Evolutionary conservation across 1,140 invertebrate species (phyloP).

Genomic region (Eupristina koningsbergeri): DNA sequence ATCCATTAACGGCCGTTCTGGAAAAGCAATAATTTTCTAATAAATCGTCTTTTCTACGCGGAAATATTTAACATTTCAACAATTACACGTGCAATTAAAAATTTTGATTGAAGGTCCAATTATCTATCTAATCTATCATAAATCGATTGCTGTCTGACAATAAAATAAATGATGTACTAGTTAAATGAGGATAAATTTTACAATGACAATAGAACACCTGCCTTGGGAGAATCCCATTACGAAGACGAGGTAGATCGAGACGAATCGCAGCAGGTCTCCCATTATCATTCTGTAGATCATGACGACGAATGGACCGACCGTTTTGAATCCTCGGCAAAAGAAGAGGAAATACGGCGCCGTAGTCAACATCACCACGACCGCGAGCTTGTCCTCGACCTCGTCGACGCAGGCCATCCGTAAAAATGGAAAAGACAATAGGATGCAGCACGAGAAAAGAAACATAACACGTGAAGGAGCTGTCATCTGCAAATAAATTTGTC

Average conservation of each 20-base stretch:
- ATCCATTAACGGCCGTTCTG: too few species aligned
- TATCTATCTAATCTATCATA: too few species aligned
- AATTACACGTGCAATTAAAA: too few species aligned
- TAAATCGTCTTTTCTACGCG: too few species aligned
- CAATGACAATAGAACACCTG: constrained; percentile 11
- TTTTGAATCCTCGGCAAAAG: constrained; percentile 97
- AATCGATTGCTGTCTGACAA: too few species aligned
- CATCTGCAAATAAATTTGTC: constrained; percentile 76
- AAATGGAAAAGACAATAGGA: constrained; percentile 88
- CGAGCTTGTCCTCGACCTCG: constrained; percentile 90
- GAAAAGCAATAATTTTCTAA: too few species aligned
- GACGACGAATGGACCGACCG: constrained; percentile 98
- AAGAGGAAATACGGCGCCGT: constrained; percentile 98
- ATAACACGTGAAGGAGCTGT: constrained; percentile 92
- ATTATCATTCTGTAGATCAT: constrained; percentile 99
- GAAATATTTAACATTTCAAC: too few species aligned
- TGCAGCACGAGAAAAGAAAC: constrained; percentile 92
- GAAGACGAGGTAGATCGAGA: constrained; percentile 96
- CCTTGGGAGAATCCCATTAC: constrained; percentile 98
- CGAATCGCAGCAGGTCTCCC: constrained; percentile 95
- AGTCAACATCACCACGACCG: constrained; percentile 94
- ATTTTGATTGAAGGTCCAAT: too few species aligned
- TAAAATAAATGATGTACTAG: too few species aligned
- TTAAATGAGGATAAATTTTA: too few species aligned
- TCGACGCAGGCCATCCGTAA: constrained; percentile 87